Conservation (phyloP, 30 jellyfish, hydroid and myxozoan species). For the Aurelia coerulea region DNA sequence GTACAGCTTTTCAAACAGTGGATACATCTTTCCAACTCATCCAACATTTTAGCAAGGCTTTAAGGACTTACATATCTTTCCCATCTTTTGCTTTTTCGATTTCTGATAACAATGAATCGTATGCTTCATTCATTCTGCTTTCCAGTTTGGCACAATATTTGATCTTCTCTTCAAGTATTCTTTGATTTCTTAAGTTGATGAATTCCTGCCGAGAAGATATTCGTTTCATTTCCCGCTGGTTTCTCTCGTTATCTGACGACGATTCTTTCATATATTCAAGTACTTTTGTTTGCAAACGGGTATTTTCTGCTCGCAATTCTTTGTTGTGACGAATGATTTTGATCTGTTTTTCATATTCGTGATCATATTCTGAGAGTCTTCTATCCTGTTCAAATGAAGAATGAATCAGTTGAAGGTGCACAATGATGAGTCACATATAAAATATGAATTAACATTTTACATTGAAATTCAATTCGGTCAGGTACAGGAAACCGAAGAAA, state of each 20-base stretch:
- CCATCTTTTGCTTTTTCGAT: constrained; percentile 49
- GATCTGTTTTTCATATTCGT: not conserved
- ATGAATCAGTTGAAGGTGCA: too few species aligned
- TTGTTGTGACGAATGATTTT: constrained; percentile 5
- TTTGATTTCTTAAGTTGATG: constrained; percentile 36
- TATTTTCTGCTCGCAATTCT: constrained; percentile 20
- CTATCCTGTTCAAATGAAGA: not conserved
- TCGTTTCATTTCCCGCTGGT: not conserved
- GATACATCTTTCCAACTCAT: too few species aligned
- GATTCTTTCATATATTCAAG: constrained; percentile 28
- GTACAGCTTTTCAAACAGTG: too few species aligned
- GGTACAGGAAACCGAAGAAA: too few species aligned
- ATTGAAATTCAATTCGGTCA: too few species aligned
- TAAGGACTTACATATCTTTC: constrained; percentile 24
- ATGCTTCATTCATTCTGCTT: constrained; percentile 27
- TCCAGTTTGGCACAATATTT: constrained; percentile 47
- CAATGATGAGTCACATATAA: too few species aligned
- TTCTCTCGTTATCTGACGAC: constrained; percentile 12
- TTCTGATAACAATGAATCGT: constrained; percentile 21
- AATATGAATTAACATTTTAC: too few species aligned
- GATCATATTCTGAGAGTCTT: not conserved
- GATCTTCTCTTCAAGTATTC: constrained; percentile 38
- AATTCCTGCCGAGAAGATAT: constrained; percentile 41
- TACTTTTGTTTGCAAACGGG: constrained; percentile 6
- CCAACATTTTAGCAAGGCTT: not conserved